Percentiles rank a stretch among this genome's conserved stretches.
These are phyloP conservation scores for Cryptocephalus moraei DNA, from an alignment of 2,888 invertebrate genomes.

Conservation along the genomic window DNA sequence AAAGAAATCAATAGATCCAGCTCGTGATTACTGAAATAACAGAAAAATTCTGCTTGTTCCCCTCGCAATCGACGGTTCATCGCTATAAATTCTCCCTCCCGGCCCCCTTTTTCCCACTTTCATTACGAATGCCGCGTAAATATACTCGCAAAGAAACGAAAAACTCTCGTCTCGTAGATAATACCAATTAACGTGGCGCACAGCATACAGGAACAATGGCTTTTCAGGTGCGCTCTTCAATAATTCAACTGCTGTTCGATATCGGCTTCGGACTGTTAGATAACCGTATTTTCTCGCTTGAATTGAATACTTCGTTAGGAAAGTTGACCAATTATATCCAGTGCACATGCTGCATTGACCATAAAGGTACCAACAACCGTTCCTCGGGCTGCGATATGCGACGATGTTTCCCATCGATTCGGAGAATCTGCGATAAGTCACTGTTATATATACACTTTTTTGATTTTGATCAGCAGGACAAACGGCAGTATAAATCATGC, in stretches of 20 bases:
- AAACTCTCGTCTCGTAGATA: neutral
- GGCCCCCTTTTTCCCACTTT: neutral
- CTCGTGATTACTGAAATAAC: too few relatives aligned
- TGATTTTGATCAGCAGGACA: too few relatives aligned
- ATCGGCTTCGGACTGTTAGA: constrained; percentile 1
- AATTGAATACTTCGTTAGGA: constrained; percentile 4
- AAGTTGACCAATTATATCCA: constrained; percentile 6
- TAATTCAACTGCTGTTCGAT: neutral
- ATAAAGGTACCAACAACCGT: constrained; percentile 3
- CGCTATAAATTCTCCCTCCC: too few relatives aligned
- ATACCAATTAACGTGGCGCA: neutral
- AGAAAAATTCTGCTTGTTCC: too few relatives aligned
- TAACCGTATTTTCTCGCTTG: constrained; percentile 3
- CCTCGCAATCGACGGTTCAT: too few relatives aligned
- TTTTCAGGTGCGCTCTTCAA: neutral
- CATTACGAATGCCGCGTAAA: too few relatives aligned
- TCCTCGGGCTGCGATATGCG: too few relatives aligned
- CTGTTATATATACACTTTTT: too few relatives aligned
- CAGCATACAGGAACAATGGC: neutral
- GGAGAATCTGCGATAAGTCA: too few relatives aligned
- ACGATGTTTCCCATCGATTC: too few relatives aligned
- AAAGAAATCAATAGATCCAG: too few relatives aligned
- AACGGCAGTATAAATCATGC: too few relatives aligned
- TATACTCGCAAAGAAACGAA: neutral
- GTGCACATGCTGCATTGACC: constrained; percentile 2